phyloP scores from a whole-genome alignment of 2,797 vertebrate species.

The Lagodon rhomboides region DNA sequence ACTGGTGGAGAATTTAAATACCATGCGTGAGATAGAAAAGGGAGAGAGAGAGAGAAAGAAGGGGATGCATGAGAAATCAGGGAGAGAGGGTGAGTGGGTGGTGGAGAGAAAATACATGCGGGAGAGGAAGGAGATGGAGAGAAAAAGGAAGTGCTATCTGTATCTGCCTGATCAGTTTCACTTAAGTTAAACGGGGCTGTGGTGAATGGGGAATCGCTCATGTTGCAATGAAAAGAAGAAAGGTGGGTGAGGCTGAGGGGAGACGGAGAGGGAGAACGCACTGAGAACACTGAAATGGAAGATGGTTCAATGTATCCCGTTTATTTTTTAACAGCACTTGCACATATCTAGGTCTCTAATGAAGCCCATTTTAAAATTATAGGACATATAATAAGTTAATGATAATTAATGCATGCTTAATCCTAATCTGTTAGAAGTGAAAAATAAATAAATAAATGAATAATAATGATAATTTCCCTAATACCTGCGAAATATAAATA shows the following conservation, averaged over 20 bases:
- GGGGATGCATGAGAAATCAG: conserved; percentile 28
- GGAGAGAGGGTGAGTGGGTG: conserved; percentile 40
- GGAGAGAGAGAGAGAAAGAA: conserved; percentile 12
- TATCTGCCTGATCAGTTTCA: conserved; percentile 75
- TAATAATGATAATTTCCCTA: background rate
- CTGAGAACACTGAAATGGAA: background rate
- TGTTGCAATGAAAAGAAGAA: conserved; percentile 25
- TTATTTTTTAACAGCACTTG: background rate
- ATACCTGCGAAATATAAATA: background rate
- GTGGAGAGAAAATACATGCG: conserved; percentile 31
- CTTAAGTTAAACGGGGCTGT: conserved; percentile 62
- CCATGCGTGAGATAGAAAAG: conserved; percentile 49
- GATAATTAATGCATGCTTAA: background rate
- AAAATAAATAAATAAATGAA: no score
- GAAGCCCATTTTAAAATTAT: background rate
- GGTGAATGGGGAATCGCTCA: conserved; percentile 33
- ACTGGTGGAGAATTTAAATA: conserved; percentile 69
- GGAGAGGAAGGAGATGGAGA: conserved; percentile 29
- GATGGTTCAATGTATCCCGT: background rate
- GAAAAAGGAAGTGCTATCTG: conserved; percentile 56
- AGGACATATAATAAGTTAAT: background rate
- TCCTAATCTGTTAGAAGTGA: no score
- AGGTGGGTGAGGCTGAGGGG: background rate
- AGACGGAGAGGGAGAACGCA: background rate
- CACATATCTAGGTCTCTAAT: background rate